A percentile compares a stretch with the other conserved stretches of the same genome.
phyloP scores from a whole-genome alignment of 2,888 invertebrate species.

The Meta bourneti region DNA sequence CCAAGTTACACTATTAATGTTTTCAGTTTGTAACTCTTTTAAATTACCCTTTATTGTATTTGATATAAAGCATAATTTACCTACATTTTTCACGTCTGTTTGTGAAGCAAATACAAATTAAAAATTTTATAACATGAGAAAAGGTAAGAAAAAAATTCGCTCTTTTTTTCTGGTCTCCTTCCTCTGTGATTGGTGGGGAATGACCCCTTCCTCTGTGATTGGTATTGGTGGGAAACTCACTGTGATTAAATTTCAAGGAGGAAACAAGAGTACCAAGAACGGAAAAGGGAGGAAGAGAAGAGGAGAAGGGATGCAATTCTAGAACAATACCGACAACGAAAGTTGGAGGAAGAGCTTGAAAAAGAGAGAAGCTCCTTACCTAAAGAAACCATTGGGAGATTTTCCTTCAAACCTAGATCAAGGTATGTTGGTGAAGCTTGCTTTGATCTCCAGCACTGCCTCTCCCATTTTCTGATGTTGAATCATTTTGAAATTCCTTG shows the following conservation, averaged over 20 bases:
- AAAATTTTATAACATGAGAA: too few species aligned
- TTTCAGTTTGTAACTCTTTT: too few species aligned
- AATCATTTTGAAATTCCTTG: neutral
- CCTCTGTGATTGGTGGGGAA: neutral
- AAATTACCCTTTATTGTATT: too few species aligned
- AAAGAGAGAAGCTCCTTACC: constrained; percentile 78
- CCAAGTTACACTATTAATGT: too few species aligned
- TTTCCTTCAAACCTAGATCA: constrained; percentile 38
- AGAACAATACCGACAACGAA: constrained; percentile 95
- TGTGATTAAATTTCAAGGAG: constrained; percentile 79
- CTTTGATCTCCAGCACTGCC: neutral
- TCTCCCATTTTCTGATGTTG: neutral
- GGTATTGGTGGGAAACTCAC: neutral
- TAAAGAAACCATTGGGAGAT: constrained; percentile 57
- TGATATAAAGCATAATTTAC: too few species aligned
- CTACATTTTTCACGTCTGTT: too few species aligned
- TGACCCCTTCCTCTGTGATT: neutral
- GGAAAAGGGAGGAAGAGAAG: constrained; percentile 89
- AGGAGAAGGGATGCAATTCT: constrained; percentile 91
- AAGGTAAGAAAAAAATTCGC: too few species aligned
- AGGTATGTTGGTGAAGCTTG: constrained; percentile 46
- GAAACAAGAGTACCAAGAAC: constrained; percentile 87
- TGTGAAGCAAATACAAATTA: too few species aligned
- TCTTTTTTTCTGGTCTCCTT: too few species aligned
- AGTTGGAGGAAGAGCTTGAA: constrained; percentile 93